Evolutionary conservation across 2,888 invertebrate species (phyloP), one percentile per base, ranked within the genome.

Genomic region (Macrosiphum euphorbiae): DNA sequence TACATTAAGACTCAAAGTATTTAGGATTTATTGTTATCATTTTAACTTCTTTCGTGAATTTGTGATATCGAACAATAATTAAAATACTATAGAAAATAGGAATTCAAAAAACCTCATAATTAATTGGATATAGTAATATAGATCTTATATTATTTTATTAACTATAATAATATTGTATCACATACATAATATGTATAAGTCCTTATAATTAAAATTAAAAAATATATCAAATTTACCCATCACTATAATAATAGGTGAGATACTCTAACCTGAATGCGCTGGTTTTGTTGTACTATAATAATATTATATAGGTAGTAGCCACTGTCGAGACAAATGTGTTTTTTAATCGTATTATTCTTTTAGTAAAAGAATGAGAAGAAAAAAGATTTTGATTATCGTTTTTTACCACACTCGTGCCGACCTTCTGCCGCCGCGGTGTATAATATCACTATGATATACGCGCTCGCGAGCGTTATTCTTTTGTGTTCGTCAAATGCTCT

Each of bases 401-500:
- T 55, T 88, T 55, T 55, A 28, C 47, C 44, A 0, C 86, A 16
- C 47, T 47, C 47, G 11, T 11, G 47, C 47, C 86, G 28, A 13
- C 28, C 28, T 47, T 13, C 28, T 47, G 28, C 26, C 86, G 28
- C 11, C 13, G 1, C 44, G 28, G 85, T 78, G 16, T 50, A 47
- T 50, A 50, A 86, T 47, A 50, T 28, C n/a, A 16, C 5, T 1
- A 28, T 86, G 28, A 28, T 50, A 47, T 47, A 47, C 86, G 28
- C 86, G 85, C 44, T 11, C 44, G 26, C 47, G 28, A 47, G 7
- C n/a, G 26, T 90, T 90, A 10, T 85, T 55, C 90, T 78, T 90
- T 90, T 90, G 67, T 78, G 26, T n/a, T 61, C 78, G 90, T 90
- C 41, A 91, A 91, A 91, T 85, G 91, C 78, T 52, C 78, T 84